Evolutionary conservation across 2,113 vertebrate species (phyloP).

Genomic region (Panthera uncia): DNA sequence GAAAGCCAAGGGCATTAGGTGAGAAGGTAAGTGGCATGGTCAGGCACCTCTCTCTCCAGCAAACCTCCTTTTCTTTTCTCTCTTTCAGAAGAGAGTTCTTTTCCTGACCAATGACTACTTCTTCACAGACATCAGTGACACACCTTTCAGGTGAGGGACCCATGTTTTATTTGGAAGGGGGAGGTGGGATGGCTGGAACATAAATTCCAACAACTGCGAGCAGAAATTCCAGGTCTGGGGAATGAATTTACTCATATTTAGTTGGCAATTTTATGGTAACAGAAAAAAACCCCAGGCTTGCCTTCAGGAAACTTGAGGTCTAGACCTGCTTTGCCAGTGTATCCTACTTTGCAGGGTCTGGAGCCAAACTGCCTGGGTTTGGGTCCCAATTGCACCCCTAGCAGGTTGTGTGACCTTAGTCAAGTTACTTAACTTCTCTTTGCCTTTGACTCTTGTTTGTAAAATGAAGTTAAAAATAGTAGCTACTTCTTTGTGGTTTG

Average conservation of each 20-base stretch:
- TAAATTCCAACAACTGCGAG: neutral
- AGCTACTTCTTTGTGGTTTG: neutral
- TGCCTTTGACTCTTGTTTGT: neutral
- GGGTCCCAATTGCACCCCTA: neutral
- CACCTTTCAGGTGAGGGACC: constrained; percentile 94
- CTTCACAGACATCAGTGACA: constrained; percentile 94
- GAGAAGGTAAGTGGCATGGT: rapidly evolving
- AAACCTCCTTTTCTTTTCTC: neutral
- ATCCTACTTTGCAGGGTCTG: neutral
- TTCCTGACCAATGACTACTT: constrained; percentile 97
- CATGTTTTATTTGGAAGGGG: neutral
- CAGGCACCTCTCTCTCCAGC: neutral
- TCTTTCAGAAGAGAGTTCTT: constrained; percentile 91
- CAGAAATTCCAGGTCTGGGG: neutral
- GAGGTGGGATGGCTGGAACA: neutral
- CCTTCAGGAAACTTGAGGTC: neutral
- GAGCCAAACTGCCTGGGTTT: neutral
- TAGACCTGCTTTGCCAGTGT: neutral
- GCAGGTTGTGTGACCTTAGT: neutral
- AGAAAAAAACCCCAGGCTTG: neutral
- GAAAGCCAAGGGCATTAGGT: neutral
- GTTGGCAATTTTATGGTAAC: neutral
- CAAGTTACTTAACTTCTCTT: neutral
- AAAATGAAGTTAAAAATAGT: neutral
- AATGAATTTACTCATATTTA: neutral